These are phyloP conservation scores for Melanotus villosus DNA, from an alignment of 2,888 invertebrate species.

Conservation along the genomic window DNA sequence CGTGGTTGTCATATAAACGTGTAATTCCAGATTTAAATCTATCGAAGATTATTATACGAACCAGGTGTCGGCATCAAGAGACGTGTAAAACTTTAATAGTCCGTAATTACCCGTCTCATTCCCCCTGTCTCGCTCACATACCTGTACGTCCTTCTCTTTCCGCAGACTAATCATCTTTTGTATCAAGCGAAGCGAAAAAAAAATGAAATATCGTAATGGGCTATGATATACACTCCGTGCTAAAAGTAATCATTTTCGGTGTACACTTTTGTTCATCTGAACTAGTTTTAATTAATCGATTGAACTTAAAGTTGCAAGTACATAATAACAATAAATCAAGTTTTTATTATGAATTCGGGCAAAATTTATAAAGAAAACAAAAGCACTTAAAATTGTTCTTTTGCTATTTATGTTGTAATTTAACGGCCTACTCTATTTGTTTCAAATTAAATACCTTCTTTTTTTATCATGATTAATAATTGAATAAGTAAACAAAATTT, in stretches of 20 bases:
- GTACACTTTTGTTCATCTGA: too few relatives aligned
- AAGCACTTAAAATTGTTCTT: too few relatives aligned
- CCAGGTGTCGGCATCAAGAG: constrained; percentile 46
- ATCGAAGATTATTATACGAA: constrained; percentile 9
- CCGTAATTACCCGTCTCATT: constrained; percentile 57
- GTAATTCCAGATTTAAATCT: constrained; percentile 18
- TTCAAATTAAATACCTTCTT: too few relatives aligned
- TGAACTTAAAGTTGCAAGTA: background rate
- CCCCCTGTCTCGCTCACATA: constrained; percentile 44
- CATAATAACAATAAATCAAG: too few relatives aligned
- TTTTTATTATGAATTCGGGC: too few relatives aligned
- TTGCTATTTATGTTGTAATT: too few relatives aligned
- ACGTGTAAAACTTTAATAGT: constrained; percentile 60
- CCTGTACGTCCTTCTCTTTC: constrained; percentile 42
- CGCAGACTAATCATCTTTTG: constrained; percentile 50
- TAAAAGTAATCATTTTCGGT: background rate
- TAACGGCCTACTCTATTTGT: too few relatives aligned
- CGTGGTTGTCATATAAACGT: constrained; percentile 12
- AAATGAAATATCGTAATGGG: constrained; percentile 40
- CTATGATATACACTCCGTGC: constrained; percentile 20
- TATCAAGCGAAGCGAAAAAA: constrained; percentile 45
- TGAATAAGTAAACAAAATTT: too few relatives aligned
- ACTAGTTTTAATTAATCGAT: background rate
- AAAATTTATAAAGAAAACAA: too few relatives aligned
- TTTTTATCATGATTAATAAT: too few relatives aligned